Conservation (phyloP, 2,888 invertebrate genomes). For the Drosophila anceps region DNA sequence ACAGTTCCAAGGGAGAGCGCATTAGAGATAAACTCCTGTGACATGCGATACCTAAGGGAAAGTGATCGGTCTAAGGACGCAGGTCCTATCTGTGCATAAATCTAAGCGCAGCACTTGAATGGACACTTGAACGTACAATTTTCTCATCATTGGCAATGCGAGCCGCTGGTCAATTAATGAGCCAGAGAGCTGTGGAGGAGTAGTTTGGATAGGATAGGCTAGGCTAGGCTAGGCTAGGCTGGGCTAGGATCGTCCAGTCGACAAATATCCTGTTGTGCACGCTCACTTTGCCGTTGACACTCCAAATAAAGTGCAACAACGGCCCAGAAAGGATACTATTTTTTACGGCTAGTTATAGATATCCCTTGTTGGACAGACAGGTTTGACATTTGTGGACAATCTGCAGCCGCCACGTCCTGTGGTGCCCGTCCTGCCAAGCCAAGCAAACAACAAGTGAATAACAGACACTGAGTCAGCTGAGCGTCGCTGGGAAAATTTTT, state of each 20-base stretch:
- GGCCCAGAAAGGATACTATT: slow-evolving; percentile 59
- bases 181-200: slow-evolving; percentile 24
- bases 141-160: slow-evolving; percentile 76
- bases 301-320: slow-evolving; percentile 77
- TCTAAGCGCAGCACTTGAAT: slow-evolving; percentile 73
- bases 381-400: slow-evolving; percentile 76
- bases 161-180: slow-evolving; percentile 75
- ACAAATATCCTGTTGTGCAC: slow-evolving; percentile 75
- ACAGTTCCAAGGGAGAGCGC: slow-evolving; percentile 53
- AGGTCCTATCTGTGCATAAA: slow-evolving; percentile 68
- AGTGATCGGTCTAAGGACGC: slow-evolving; percentile 51
- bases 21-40: slow-evolving; percentile 48
- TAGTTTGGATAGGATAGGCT: slow-evolving; percentile 25
- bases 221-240: background rate
- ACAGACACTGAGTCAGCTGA: slow-evolving; percentile 53
- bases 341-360: slow-evolving; percentile 79
- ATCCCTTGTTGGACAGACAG: slow-evolving; percentile 76
- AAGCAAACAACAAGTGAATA: slow-evolving; percentile 71
- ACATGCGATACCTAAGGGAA: slow-evolving; percentile 72
- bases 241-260: slow-evolving; percentile 24
- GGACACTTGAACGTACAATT: slow-evolving; percentile 71
- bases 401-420: slow-evolving; percentile 62
- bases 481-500: slow-evolving; percentile 74
- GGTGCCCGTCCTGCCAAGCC: slow-evolving; percentile 70
- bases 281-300: slow-evolving; percentile 73